Percentiles rank a stretch among this genome's conserved stretches.
phyloP scores from a whole-genome alignment of 2,888 invertebrate species.

The Drosophila meridiana region DNA sequence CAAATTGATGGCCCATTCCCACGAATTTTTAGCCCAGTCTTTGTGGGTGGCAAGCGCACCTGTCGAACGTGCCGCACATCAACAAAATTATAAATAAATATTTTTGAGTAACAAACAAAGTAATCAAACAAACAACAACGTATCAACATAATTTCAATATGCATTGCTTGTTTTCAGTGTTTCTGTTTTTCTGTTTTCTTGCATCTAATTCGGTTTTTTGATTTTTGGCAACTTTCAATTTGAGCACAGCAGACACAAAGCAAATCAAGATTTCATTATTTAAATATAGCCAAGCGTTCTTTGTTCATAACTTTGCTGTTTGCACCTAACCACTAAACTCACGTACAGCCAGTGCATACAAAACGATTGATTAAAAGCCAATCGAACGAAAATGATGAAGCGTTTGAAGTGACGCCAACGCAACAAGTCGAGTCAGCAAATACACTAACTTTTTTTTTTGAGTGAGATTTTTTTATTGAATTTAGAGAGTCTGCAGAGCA shows the following conservation, averaged over 20 bases:
- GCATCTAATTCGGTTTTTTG: conserved; percentile 1
- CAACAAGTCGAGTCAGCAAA: neutral
- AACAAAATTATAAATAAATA: conserved; percentile 12
- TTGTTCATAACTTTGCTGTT: conserved; percentile 58
- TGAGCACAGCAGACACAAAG: conserved; percentile 24
- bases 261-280: conserved; percentile 37
- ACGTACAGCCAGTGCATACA: conserved; percentile 39
- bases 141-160: conserved; percentile 51
- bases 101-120: conserved; percentile 56
- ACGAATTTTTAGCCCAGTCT: conserved; percentile 43
- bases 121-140: conserved; percentile 44
- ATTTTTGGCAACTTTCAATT: conserved; percentile 48
- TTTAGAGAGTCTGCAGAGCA: neutral
- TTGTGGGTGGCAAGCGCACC: conserved; percentile 58
- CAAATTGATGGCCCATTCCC: conserved; percentile 52
- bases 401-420: neutral
- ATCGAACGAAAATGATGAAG: conserved; percentile 31
- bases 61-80: conserved; percentile 39
- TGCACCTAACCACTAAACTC: conserved; percentile 42
- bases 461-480: neutral
- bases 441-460: conserved; percentile 18
- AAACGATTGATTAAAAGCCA: conserved; percentile 49
- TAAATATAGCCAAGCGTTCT: conserved; percentile 52
- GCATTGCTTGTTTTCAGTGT: neutral
- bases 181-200: conserved; percentile 15